A percentile compares a stretch with the other conserved stretches of the same genome.
These are phyloP conservation scores for Euleptes europaea DNA, from an alignment of 2,113 vertebrate genomes.

Conservation along the genomic window DNA sequence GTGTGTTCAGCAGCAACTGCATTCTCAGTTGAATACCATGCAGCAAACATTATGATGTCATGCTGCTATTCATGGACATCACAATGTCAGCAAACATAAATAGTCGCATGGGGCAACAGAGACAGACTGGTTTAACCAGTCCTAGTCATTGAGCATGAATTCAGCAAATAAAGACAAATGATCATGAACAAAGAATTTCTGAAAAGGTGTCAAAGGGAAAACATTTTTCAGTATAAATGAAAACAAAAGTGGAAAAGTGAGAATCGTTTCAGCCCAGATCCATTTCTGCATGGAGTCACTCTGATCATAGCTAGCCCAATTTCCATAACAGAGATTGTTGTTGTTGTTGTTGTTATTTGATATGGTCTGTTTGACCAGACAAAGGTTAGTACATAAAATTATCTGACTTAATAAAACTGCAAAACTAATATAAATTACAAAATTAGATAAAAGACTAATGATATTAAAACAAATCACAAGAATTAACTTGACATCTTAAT, in stretches of 20 bases:
- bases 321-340: not conserved
- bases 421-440: too few species aligned
- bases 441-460: too few species aligned
- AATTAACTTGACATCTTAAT: too few species aligned
- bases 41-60: not conserved
- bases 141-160: not conserved
- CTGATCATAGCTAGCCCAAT: not conserved
- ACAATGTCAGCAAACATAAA: not conserved
- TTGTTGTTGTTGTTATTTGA: too few species aligned
- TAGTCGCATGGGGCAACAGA: not conserved
- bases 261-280: too few species aligned
- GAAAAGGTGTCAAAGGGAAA: not conserved
- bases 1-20: not conserved
- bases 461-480: too few species aligned
- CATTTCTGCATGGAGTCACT: too few species aligned
- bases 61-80: not conserved
- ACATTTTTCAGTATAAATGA: not conserved
- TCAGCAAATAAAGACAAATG: not conserved
- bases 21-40: not conserved
- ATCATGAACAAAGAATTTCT: not conserved
- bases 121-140: not conserved
- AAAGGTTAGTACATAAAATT: too few species aligned
- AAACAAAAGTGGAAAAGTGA: not conserved
- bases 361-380: too few species aligned
- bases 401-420: too few species aligned